Evolutionary conservation across 1,140 invertebrate species (phyloP), one percentile per base, ranked within the genome.

Genomic region (Drosophila nikananu): DNA sequence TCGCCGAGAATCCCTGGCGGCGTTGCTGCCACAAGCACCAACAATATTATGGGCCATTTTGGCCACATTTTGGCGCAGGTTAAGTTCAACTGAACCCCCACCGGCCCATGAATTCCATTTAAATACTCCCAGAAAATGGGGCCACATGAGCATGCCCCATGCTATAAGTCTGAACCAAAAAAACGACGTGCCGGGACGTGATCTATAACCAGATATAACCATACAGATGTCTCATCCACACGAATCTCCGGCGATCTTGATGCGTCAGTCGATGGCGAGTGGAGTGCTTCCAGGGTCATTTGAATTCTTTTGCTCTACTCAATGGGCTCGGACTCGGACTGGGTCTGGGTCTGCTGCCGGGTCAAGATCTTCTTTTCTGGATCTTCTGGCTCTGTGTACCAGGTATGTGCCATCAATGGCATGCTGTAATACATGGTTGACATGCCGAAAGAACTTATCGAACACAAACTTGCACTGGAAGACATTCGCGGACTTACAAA

Each of bases 221-320:
- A 30, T 65, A 19, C 32, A 74, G 73, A 86, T 84, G 82, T 49
- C 83, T 83, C 81, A 84, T 83, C 81, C 66, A 79, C 66, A 83
- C 60, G 70, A 74, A 62, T 74, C 72, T 75, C 41, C 32, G 10
- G 30, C 48, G 68, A 67, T 77, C 82, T 77, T 52, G 67, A 77
- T 84, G 81, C 81, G 81, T 84, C 81, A 84, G 73, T 27, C 51
- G 51, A 39, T 30, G 37, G 21, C 21, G 32, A 37, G 35, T 49
- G 35, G 35, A 32, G 23, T 35, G 7, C 42, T 46, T n/a, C 42
- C 81, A 83, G 76, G 80, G 80, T 63, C 81, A 76, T 21, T 39
- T 23, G 41, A 68, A 70, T 62, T 52, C 35, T 61, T 52, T 42
- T 32, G 64, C 46, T 46, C 30, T 19, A 5, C 46, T 73, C 52